Base-by-base conservation (phyloP, 2,797 vertebrate species). In the Adrianichthys oophorus region DNA sequence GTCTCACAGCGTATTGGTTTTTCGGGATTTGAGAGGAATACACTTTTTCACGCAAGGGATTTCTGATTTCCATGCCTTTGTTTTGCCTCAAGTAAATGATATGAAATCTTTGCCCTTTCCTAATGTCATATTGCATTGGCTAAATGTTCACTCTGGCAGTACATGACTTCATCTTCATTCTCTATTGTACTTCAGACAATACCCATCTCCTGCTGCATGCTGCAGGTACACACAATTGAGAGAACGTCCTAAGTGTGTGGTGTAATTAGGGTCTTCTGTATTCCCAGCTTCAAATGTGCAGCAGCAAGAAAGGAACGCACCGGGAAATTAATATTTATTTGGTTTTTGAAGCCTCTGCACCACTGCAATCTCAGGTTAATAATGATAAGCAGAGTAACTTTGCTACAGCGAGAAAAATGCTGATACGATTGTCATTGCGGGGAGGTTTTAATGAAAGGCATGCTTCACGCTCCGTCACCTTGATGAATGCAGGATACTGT, bases 241-340 rank as follows among this genome's bases (percentile, higher is more conserved):
- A 52, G 63, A 26, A 54, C 62, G 48, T 83, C 81, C 71, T 41
- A 48, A 41, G 32, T 55, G 41, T 4, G 13, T 37, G 56, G 70
- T 69, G 52, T 83, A 74, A 87, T 82, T 70, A 68, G 57, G 64
- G 56, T 24, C 45, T 42, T 32, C 55, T 65, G 42, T 52, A 53
- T 29, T 61, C 50, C 24, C 26, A 52, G 53, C 52, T 56, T 65
- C 47, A 83, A 68, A 66, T 48, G 24, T n/a, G 29, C 40, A 19
- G 53, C 24, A 62, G 60, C 40, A 29, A 6, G 52, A 67, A 59
- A 26, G 19, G 58, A 44, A 74, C 69, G 56, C 0, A 15, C 51
- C 14, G 57, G 69, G 49, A 87, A 80, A 86, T 79, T 69, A 61
- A 85, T 82, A 79, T 85, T 86, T 86, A 76, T 85, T 76, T 70